Evolutionary conservation across 2,113 vertebrate genomes (phyloP), one percentile per base, ranked within the genome.

Genomic region (Brachyhypopomus gauderio): DNA sequence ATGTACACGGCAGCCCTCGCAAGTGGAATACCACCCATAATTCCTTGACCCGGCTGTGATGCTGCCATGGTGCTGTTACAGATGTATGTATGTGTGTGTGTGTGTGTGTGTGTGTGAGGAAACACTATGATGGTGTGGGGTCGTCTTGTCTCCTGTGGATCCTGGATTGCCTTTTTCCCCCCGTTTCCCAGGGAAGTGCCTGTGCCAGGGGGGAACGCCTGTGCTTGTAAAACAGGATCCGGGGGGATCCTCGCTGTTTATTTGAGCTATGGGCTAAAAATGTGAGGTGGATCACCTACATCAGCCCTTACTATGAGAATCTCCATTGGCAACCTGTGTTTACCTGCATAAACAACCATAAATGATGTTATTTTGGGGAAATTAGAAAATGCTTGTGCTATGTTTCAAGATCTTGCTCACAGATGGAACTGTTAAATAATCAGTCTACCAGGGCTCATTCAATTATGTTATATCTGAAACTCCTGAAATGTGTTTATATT

Each of bases 101-200:
- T 72, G 58, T 58, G 36, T 56, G 66, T 81, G 19, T 66, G n/a
- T 77, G 59, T 72, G 27, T 78, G 52, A 76, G 56, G 73, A 60
- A 89, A 85, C 84, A 83, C 56, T 67, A 27, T 83, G 82, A 72
- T 62, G 70, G 80, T 85, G 85, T 87, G 88, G 85, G 88, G 89
- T 90, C 88, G 82, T 72, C 11, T 58, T 55, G 78, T 76, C 80
- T 85, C 75, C 82, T 27, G 8, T 70, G 63, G 66, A 78, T 84
- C 84, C 64, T 82, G 81, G 81, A 41, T 78, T 22, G 84, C 82
- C 82, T 69, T 87, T 87, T 85, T 84, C 77, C 63, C 85, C 70
- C 72, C 82, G 81, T 80, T 67, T 79, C 72, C 79, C 59, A 20
- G 80, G 83, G 89, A 88, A 87, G 90, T 90, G 83, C 89, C 83